phyloP scores from a whole-genome alignment of 2,797 vertebrate genomes.

The Sebastiscus albofasciatus region DNA sequence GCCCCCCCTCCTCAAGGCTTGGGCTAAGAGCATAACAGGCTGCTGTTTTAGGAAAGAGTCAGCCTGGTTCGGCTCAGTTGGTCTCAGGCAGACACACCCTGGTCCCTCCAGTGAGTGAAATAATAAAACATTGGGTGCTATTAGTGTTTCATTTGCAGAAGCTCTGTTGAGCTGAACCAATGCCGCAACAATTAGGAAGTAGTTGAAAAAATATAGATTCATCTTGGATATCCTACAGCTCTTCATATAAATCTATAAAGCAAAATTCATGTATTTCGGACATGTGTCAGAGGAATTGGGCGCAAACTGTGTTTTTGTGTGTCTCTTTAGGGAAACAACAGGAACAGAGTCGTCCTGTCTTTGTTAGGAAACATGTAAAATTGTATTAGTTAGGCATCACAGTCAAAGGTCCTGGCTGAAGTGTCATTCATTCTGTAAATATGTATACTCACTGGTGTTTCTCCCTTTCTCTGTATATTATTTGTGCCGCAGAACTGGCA shows the following conservation, averaged over 20 bases:
- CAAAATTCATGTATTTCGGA: not conserved
- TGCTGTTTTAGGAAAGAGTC: constrained; percentile 63
- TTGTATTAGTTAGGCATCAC: not conserved
- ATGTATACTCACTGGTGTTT: not conserved
- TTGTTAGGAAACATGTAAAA: not conserved
- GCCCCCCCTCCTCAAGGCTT: constrained; percentile 36
- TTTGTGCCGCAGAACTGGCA: constrained; percentile 7
- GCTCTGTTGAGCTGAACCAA: not conserved
- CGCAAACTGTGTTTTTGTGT: not conserved
- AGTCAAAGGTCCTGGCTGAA: not conserved
- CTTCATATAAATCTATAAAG: not conserved
- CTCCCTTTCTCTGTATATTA: not conserved
- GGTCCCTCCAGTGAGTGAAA: constrained; percentile 16
- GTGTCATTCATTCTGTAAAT: constrained; percentile 11
- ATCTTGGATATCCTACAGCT: not conserved
- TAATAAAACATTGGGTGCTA: not conserved
- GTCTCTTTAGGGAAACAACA: not conserved
- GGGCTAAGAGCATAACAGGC: constrained; percentile 47
- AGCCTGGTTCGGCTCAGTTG: constrained; percentile 53
- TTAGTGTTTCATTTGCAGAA: not conserved
- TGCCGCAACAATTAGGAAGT: not conserved
- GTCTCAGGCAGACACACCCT: constrained; percentile 36
- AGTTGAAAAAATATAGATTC: not conserved
- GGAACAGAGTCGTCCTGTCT: not conserved
- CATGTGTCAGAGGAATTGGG: not conserved